phyloP scores from a whole-genome alignment of 1,140 invertebrate genomes.

The Ostrea denselamellosa region DNA sequence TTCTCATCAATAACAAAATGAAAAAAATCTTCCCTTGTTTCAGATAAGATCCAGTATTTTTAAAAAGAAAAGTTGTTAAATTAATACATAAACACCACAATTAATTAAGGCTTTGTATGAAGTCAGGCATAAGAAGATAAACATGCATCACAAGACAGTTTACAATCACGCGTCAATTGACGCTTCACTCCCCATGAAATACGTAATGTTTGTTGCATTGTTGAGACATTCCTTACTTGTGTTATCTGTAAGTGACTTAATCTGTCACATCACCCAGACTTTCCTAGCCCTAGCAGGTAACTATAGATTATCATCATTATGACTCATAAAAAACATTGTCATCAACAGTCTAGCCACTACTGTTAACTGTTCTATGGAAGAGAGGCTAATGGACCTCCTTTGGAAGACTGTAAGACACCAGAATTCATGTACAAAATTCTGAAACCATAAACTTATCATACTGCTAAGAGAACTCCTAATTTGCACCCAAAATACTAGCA shows the following conservation, averaged over 20 bases:
- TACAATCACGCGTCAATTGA: constrained; percentile 10
- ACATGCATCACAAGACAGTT: constrained; percentile 15
- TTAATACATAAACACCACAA: constrained; percentile 9
- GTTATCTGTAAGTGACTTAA: background rate
- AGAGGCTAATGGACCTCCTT: background rate
- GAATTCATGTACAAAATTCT: too few relatives aligned
- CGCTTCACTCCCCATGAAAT: constrained; percentile 27
- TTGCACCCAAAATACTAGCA: too few relatives aligned
- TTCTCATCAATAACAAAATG: constrained; percentile 6
- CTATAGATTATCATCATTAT: background rate
- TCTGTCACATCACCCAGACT: constrained; percentile 16
- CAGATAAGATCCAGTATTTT: background rate
- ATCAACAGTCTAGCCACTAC: background rate
- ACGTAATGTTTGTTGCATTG: constrained; percentile 24
- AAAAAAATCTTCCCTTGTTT: background rate
- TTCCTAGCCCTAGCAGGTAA: background rate
- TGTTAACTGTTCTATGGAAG: background rate
- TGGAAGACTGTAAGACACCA: background rate
- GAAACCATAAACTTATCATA: too few relatives aligned
- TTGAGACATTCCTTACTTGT: background rate
- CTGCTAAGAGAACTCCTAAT: too few relatives aligned
- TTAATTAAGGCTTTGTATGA: constrained; percentile 21
- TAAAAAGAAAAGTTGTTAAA: background rate
- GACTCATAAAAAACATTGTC: constrained; percentile 25
- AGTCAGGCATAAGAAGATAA: constrained; percentile 18